Evolutionary conservation across 2,113 vertebrate genomes (phyloP).

Genomic region (Urocolius indicus): DNA sequence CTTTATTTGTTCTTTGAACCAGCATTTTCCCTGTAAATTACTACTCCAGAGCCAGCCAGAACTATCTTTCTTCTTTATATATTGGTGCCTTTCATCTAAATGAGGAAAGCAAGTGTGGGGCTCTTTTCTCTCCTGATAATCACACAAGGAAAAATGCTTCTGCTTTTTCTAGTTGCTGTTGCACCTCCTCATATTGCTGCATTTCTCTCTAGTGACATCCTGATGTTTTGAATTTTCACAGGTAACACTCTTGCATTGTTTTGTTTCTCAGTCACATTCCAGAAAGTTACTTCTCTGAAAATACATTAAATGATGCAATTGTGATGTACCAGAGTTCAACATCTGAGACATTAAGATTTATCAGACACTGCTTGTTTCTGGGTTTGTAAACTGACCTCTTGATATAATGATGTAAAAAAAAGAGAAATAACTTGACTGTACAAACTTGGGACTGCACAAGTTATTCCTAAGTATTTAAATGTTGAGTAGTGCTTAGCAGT

Average conservation of each 20-base stretch:
- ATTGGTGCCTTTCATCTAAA: slow-evolving; percentile 31
- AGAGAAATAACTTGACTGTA: neutral
- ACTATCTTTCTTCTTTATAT: neutral
- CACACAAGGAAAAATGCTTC: neutral
- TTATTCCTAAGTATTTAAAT: neutral
- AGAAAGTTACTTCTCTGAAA: neutral
- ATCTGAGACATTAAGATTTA: neutral
- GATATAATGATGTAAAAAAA: neutral
- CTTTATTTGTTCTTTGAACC: slow-evolving; percentile 56
- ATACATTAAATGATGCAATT: neutral
- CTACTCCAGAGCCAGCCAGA: neutral
- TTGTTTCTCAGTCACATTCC: neutral
- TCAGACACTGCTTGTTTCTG: neutral
- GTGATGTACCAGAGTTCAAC: neutral
- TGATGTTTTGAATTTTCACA: neutral
- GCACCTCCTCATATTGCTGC: neutral
- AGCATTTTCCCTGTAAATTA: slow-evolving; percentile 32
- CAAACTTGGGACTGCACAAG: neutral
- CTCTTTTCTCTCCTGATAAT: neutral
- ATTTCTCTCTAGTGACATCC: neutral
- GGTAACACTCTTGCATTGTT: neutral
- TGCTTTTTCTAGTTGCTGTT: neutral
- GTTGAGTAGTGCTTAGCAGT: neutral
- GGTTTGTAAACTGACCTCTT: neutral
- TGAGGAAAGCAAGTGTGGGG: neutral